These are phyloP conservation scores for Oncorhynchus nerka DNA, from an alignment of 2,113 vertebrate species.

Conservation along the genomic window DNA sequence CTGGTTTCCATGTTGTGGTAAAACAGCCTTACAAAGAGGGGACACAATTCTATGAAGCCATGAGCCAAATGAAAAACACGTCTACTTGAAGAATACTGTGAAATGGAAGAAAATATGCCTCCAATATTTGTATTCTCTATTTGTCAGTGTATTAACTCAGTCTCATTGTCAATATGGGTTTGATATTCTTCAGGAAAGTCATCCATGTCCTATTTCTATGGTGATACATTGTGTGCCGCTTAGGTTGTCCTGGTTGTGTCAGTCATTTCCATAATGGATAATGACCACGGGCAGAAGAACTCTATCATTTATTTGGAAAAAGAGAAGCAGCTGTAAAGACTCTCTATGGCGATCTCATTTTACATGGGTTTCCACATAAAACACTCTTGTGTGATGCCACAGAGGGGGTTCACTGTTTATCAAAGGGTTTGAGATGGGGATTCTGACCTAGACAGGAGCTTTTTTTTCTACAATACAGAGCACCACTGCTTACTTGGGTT, in stretches of 20 bases:
- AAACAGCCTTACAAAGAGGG: not conserved
- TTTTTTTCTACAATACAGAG: constrained; percentile 18
- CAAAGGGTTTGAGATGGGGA: constrained; percentile 21
- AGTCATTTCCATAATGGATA: constrained; percentile 21
- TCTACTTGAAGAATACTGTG: no score
- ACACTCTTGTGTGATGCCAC: constrained; percentile 23
- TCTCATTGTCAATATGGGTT: not conserved
- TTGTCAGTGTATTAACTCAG: no score
- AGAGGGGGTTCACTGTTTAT: constrained; percentile 14
- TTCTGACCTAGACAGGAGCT: not conserved
- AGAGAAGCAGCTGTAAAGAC: constrained; percentile 32
- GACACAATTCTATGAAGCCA: not conserved
- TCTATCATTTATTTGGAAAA: constrained; percentile 52
- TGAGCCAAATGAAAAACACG: not conserved
- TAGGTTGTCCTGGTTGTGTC: not conserved
- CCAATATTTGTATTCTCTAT: no score
- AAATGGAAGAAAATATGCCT: no score
- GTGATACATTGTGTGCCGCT: not conserved
- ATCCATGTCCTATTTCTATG: not conserved
- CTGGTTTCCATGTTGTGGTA: not conserved
- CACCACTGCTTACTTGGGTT: constrained; percentile 8
- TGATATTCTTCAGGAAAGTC: not conserved
- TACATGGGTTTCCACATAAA: constrained; percentile 48
- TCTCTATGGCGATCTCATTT: constrained; percentile 28
- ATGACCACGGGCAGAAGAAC: constrained; percentile 27